These are phyloP conservation scores for Amphiprion percula DNA, from an alignment of 2,113 vertebrate genomes.

Conservation along the genomic window DNA sequence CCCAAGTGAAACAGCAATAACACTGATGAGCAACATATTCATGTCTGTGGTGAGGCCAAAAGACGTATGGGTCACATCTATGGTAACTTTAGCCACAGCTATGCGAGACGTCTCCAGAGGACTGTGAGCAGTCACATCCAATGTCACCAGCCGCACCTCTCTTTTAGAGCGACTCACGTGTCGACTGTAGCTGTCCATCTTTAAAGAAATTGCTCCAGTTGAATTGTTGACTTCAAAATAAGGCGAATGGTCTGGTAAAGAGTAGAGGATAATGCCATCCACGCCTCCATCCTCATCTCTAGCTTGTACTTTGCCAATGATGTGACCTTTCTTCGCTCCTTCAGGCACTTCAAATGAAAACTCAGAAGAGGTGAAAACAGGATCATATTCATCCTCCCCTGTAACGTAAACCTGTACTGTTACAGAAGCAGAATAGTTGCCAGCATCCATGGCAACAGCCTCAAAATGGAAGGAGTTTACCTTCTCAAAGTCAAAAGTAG, in stretches of 20 bases:
- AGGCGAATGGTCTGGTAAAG: slow-evolving; percentile 87
- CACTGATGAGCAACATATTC: slow-evolving; percentile 90
- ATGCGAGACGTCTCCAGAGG: slow-evolving; percentile 90
- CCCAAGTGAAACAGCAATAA: slow-evolving; percentile 93
- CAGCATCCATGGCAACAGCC: slow-evolving; percentile 89
- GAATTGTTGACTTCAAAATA: slow-evolving; percentile 95
- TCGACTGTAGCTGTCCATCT: slow-evolving; percentile 88
- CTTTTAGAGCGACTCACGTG: slow-evolving; percentile 85
- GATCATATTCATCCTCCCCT: slow-evolving; percentile 96
- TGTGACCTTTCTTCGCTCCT: slow-evolving; percentile 90
- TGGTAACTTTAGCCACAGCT: slow-evolving; percentile 85
- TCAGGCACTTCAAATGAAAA: slow-evolving; percentile 93
- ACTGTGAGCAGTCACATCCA: slow-evolving; percentile 92
- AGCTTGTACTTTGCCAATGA: slow-evolving; percentile 92
- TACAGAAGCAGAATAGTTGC: slow-evolving; percentile 93
- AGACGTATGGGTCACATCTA: slow-evolving; percentile 93
- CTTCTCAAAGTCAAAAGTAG: slow-evolving; percentile 92
- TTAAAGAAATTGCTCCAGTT: slow-evolving; percentile 89
- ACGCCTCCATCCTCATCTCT: slow-evolving; percentile 94
- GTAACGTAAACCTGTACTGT: slow-evolving; percentile 93
- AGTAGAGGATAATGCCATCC: slow-evolving; percentile 93
- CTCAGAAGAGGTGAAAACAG: slow-evolving; percentile 89
- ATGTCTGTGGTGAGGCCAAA: slow-evolving; percentile 92
- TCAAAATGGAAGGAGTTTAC: slow-evolving; percentile 89
- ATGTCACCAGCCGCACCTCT: slow-evolving; percentile 89